phyloP scores from a whole-genome alignment of 2,888 invertebrate species.

The Fragum fragum region DNA sequence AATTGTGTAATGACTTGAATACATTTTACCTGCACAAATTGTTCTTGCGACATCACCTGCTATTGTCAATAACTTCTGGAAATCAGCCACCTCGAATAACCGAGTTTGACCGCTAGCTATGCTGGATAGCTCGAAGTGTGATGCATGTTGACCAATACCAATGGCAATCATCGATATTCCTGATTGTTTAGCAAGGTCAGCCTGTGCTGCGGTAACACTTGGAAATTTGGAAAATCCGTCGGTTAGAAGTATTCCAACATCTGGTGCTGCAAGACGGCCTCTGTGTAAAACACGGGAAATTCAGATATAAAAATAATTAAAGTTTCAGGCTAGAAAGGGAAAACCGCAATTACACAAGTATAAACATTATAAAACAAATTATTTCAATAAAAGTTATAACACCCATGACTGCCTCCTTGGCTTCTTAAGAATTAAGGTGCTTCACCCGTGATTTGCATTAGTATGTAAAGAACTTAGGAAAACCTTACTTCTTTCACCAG shows the following conservation, averaged over 20 bases:
- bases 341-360: too few relatives aligned
- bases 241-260: slow-evolving; percentile 62
- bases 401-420: too few relatives aligned
- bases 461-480: too few relatives aligned
- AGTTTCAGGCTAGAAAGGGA: too few relatives aligned
- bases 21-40: background rate
- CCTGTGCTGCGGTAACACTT: slow-evolving; percentile 45
- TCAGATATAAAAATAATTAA: too few relatives aligned
- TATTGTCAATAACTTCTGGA: slow-evolving; percentile 28
- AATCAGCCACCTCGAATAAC: slow-evolving; percentile 56
- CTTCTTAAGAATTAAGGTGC: too few relatives aligned
- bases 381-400: too few relatives aligned
- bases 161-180: slow-evolving; percentile 59
- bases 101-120: slow-evolving; percentile 49
- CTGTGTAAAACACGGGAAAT: too few relatives aligned
- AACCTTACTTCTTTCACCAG: too few relatives aligned
- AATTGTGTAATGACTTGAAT: too few relatives aligned
- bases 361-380: too few relatives aligned
- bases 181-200: slow-evolving; percentile 45
- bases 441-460: too few relatives aligned
- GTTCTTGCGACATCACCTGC: background rate
- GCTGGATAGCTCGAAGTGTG: slow-evolving; percentile 36
- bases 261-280: slow-evolving; percentile 53
- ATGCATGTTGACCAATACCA: slow-evolving; percentile 58
- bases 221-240: slow-evolving; percentile 62